Evolutionary conservation across 1,140 invertebrate genomes (phyloP).

Genomic region (Laodelphax striatellus): DNA sequence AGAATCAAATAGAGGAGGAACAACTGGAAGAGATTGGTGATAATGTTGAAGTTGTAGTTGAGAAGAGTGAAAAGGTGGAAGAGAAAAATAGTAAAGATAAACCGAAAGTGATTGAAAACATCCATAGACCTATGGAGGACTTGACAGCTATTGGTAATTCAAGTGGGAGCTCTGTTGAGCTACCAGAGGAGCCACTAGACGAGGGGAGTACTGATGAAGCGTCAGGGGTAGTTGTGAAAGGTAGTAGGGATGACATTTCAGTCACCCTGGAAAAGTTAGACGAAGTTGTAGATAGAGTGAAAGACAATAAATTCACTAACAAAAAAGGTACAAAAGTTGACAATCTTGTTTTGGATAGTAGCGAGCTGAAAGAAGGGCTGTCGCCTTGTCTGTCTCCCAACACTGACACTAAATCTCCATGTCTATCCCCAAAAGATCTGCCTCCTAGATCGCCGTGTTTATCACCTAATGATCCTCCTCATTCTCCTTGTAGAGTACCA

Average conservation of each 20-base stretch:
- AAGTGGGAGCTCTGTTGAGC: no score
- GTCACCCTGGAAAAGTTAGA: conserved; percentile 11
- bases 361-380: background rate
- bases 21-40: conserved; percentile 7
- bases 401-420: background rate
- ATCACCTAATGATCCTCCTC: conserved; percentile 8
- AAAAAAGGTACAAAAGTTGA: background rate
- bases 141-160: no score
- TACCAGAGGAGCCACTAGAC: no score
- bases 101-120: no score
- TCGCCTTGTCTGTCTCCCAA: background rate
- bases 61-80: background rate
- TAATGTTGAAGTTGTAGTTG: background rate
- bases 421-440: background rate
- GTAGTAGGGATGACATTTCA: conserved; percentile 2
- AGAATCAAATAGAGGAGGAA: conserved; percentile 19
- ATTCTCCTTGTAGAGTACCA: background rate
- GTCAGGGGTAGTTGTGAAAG: background rate
- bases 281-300: conserved; percentile 15
- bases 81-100: background rate
- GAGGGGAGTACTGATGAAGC: background rate
- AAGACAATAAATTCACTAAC: background rate
- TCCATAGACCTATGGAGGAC: no score
- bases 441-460: conserved; percentile 2
- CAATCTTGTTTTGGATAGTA: background rate